phyloP scores from a whole-genome alignment of 2,888 invertebrate species.

The Dioctria linearis region DNA sequence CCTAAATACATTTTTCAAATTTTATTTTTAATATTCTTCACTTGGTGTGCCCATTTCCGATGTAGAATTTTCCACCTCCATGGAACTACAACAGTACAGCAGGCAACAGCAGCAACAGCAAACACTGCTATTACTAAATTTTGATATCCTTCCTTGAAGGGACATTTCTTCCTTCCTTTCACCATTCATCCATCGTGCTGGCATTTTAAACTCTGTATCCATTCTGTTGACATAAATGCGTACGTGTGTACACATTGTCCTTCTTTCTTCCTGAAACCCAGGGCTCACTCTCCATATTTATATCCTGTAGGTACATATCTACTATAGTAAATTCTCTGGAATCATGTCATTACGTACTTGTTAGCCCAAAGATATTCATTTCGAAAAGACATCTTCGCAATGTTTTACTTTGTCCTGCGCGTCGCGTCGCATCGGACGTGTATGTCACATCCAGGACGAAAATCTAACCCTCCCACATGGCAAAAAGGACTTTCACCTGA shows the following conservation, averaged over 20 bases:
- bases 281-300: no score
- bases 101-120: not conserved
- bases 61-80: constrained; percentile 46
- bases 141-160: constrained; percentile 49
- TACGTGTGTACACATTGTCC: constrained; percentile 36
- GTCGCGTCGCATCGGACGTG: not conserved
- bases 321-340: not conserved
- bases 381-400: constrained; percentile 15
- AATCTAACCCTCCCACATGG: constrained; percentile 8
- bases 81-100: constrained; percentile 17
- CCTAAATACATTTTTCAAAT: constrained; percentile 44
- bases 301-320: not conserved
- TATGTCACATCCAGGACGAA: constrained; percentile 8
- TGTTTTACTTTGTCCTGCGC: constrained; percentile 43
- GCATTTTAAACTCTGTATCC: not conserved
- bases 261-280: not conserved
- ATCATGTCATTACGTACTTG: constrained; percentile 49
- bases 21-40: constrained; percentile 39
- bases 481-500: constrained; percentile 49
- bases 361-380: constrained; percentile 39
- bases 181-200: not conserved
- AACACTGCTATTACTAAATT: constrained; percentile 39
- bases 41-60: constrained; percentile 24
- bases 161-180: constrained; percentile 12
- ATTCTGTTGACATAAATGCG: constrained; percentile 39